Percentiles rank a stretch among this genome's conserved stretches.
Conservation (phyloP, 1,140 invertebrate species). For the Eurosta solidaginis region DNA sequence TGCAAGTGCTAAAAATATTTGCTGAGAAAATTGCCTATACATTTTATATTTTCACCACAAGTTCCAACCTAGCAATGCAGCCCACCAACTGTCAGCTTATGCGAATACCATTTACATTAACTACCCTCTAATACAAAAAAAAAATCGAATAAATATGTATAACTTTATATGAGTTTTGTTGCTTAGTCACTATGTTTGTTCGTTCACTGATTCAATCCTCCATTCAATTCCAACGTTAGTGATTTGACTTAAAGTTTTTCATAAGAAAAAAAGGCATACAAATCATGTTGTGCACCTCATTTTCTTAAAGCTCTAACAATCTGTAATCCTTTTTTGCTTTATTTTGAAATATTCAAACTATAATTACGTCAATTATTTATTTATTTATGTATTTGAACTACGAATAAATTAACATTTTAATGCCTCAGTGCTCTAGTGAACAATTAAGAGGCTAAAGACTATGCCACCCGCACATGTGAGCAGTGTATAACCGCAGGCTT, state of each 20-base stretch:
- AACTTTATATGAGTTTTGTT: neutral
- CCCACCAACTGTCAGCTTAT: neutral
- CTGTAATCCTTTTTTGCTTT: neutral
- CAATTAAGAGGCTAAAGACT: neutral
- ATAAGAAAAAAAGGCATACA: neutral
- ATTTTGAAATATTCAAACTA: too few species aligned
- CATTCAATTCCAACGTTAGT: neutral
- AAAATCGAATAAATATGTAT: neutral
- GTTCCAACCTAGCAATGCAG: neutral
- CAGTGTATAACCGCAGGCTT: neutral
- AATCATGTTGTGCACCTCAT: neutral
- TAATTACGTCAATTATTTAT: neutral
- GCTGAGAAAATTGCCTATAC: neutral
- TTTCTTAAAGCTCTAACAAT: too few species aligned
- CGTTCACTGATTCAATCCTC: neutral
- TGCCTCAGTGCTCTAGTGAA: neutral
- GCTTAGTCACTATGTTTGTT: neutral
- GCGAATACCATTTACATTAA: neutral
- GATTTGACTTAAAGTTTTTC: neutral
- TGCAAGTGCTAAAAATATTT: neutral
- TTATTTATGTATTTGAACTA: neutral
- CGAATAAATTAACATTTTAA: neutral
- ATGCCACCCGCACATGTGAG: neutral
- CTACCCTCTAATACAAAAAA: neutral
- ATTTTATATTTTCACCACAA: constrained; percentile 8